Evolutionary conservation across 2,888 invertebrate genomes (phyloP), one percentile per base, ranked within the genome.

Genomic region (Brachylomia viminalis): DNA sequence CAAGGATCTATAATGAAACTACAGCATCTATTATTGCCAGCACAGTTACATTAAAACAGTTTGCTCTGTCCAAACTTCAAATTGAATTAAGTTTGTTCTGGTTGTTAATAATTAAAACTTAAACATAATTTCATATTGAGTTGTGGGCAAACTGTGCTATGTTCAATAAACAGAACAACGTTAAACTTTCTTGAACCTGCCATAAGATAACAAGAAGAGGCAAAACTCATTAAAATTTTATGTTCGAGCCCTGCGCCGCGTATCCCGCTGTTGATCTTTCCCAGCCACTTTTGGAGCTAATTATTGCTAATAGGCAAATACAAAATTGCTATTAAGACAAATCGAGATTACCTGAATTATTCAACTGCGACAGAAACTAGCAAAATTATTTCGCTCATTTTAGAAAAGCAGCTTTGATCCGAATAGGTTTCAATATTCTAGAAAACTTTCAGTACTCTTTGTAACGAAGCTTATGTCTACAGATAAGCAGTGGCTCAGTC

Each of bases 171-270:
- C 92, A 94, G 93, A 93, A 92, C 91, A 92, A 91, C 90, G 91
- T 88, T 85, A 90, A 93, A 94, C 91, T 93, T 93, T 87, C 89
- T 87, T 90, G 88, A 92, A 94, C 91, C 92, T 92, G 90, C 90
- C 89, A 92, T 91, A 92, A 93, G 94, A 95, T 94, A 95, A 94
- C 95, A 94, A 94, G 92, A 92, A 89, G 93, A 92, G 92, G 92
- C 90, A 88, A 95, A 95, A 95, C 94, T 95, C 95, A 95, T 96
- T 95, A 93, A 96, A 95, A 93, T 95, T 95, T 95, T 94, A 95
- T 94, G 94, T 92, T 94, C 90, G 87, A 88, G 87, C 85, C 84
- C 87, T 80, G 89, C 88, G 83, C 81, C 83, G 80, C 82, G 87
- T 86, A 83, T 88, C 88, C 69, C 87, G 82, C 88, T 90, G 92